Evolutionary conservation across 2,113 vertebrate genomes (phyloP), one percentile per base, ranked within the genome.

Genomic region (Theropithecus gelada): DNA sequence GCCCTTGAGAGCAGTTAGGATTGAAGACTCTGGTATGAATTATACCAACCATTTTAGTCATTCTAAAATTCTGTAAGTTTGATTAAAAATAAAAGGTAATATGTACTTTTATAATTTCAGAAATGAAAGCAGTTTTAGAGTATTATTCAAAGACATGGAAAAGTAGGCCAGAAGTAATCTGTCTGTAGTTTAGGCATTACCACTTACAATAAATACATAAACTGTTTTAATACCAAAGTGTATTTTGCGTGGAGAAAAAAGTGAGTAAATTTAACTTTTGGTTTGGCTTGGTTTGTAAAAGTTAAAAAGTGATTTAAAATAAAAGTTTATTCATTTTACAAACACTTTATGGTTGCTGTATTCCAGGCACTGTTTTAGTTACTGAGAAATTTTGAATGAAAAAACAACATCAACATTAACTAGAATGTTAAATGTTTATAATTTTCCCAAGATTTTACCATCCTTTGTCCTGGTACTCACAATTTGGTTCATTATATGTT

Each of bases 251-350:
- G 57, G 75, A 94, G 88, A 78, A 50, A 81, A 96, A 93, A 88
- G 11, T 64, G 38, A 88, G 25, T 88, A 59, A 61, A 61, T 87
- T 87, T 95, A 76, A 93, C 61, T 59, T 89, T 68, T 73, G 13
- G 38, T 94, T 78, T 94, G 75, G 48, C 86, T 73, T 73, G 22
- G 38, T 94, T 78, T 94, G 75, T 70, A 59, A 91, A 85, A 93
- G 1, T 90, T 93, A 90, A 38, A 86, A 82, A 68, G 13, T 64
- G 22, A 43, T 78, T 94, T 92, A 76, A 96, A 57, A n/a, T 95
- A 78, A 57, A 76, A 81, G 13, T 64, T 27, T 59, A 40, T 93
- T 89, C 17, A 50, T 93, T 70, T 93, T 59, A 32, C 16, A 95
- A 50, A 82, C 40, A 22, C 61, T 64, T 64, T 64, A 30, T 35